Evolutionary conservation across 2,113 vertebrate genomes (phyloP), one percentile per base, ranked within the genome.

Genomic region (Phyllostomus discolor): DNA sequence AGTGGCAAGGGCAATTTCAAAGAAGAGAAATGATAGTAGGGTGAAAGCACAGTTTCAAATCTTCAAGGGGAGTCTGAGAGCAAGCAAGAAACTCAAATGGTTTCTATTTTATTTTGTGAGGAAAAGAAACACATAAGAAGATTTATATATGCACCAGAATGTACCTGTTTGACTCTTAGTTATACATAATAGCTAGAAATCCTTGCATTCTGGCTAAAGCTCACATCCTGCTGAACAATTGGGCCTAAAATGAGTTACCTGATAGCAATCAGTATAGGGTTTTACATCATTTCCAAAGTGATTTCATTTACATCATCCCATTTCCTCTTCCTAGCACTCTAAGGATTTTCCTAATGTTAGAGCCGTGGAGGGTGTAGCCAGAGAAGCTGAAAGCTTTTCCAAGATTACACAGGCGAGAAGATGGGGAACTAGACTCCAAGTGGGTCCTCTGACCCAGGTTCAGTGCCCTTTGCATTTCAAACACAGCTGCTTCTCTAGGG

Each of bases 1-100:
- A 41, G 26, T 78, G 57, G 50, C 80, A 83, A 91, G 85, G 85
- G 57, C 67, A 96, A 52, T 97, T 97, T 96, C 43, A 93, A 80
- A 96, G 48, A 72, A 83, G 4, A 81, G 35, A 91, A 92, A 88
- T 82, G 3, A 93, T 75, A 91, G 66, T 52, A 84, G 54, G 54
- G 16, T 94, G 1, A 96, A 96, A 76, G 14, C 73, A 85, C 88
- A 79, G 12, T 90, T 90, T 95, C 72, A 80, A 31, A 76, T 96
- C 72, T 93, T 92, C 54, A 70, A 88, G 75, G 73, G 64, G 31
- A 91, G 52, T 84, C 91, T 86, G 43, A 96, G 92, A 96, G 19
- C 79, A 95, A 59, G 38, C 35, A 0, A 0, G 52, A 95, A 89
- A 81, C 57, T 81, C 38, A 96, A 46, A 78, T 28, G 50, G 9